These are phyloP conservation scores for Agonopterix alstromeriana DNA, from an alignment of 2,888 invertebrate genomes.

Conservation along the genomic window DNA sequence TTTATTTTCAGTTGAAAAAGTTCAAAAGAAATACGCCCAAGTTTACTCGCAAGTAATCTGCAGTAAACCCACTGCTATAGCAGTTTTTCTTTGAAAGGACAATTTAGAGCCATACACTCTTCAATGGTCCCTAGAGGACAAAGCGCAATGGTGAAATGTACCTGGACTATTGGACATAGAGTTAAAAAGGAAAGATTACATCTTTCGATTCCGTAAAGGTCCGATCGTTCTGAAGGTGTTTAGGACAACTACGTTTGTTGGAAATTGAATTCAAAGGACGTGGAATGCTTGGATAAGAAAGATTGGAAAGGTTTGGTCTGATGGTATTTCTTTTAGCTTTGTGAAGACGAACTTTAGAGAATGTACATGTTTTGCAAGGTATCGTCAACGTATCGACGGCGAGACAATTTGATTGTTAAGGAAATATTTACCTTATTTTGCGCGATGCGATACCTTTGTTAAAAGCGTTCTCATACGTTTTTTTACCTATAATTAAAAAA, in stretches of 20 bases:
- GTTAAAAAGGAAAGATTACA: conserved; percentile 45
- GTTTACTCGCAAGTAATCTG: conserved; percentile 30
- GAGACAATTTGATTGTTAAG: too few relatives aligned
- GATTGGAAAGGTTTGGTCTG: not conserved
- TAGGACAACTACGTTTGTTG: conserved; percentile 6
- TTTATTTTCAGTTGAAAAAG: conserved; percentile 16
- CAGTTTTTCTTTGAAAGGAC: conserved; percentile 27
- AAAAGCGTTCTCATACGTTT: too few relatives aligned
- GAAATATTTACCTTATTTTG: too few relatives aligned
- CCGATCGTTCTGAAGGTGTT: conserved; percentile 13
- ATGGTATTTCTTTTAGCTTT: too few relatives aligned
- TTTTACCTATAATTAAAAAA: too few relatives aligned
- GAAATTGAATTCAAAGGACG: conserved; percentile 5
- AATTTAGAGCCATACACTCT: conserved; percentile 28
- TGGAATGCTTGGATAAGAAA: not conserved
- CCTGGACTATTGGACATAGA: conserved; percentile 9
- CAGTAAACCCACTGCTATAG: conserved; percentile 29
- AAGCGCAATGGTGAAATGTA: conserved; percentile 12
- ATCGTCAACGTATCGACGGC: too few relatives aligned
- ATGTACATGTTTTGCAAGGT: too few relatives aligned
- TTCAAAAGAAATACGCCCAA: conserved; percentile 19
- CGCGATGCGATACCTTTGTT: too few relatives aligned
- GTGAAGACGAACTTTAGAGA: too few relatives aligned
- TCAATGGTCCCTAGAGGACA: conserved; percentile 17
- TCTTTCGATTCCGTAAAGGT: conserved; percentile 51